Percentiles rank a stretch among this genome's conserved stretches.
These are phyloP conservation scores for Drosophila monieri DNA, from an alignment of 2,888 invertebrate species.

Conservation along the genomic window DNA sequence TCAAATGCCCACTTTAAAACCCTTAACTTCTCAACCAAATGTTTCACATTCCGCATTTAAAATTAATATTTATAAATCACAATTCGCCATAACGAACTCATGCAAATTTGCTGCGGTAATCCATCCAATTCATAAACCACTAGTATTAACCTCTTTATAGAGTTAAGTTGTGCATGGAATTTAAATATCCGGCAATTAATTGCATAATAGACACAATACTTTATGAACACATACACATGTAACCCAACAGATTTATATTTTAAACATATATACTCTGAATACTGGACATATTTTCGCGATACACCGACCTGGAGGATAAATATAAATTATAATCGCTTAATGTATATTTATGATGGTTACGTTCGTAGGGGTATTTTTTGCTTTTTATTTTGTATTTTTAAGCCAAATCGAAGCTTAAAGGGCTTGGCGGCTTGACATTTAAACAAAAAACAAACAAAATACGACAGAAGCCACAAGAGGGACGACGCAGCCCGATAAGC, in stretches of 20 bases:
- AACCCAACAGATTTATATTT: slow-evolving; percentile 12
- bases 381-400: slow-evolving; percentile 10
- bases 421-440: slow-evolving; percentile 57
- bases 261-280: no score
- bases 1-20: not conserved
- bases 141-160: slow-evolving; percentile 25
- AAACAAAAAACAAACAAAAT: not conserved
- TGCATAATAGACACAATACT: slow-evolving; percentile 27
- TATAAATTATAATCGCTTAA: slow-evolving; percentile 39
- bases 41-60: not conserved
- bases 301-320: slow-evolving; percentile 12
- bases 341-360: slow-evolving; percentile 32
- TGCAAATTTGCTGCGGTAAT: not conserved
- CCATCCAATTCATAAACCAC: slow-evolving; percentile 8
- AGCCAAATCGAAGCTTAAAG: slow-evolving; percentile 60
- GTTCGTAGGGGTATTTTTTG: not conserved
- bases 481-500: slow-evolving; percentile 7
- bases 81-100: not conserved
- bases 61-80: slow-evolving; percentile 1
- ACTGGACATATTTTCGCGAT: no score
- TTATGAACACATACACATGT: slow-evolving; percentile 1
- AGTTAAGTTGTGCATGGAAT: slow-evolving; percentile 17
- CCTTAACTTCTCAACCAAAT: not conserved
- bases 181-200: slow-evolving; percentile 46
- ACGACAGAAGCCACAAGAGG: slow-evolving; percentile 41